Evolutionary conservation across 1,140 invertebrate genomes (phyloP).

Genomic region (Psix sp.): DNA sequence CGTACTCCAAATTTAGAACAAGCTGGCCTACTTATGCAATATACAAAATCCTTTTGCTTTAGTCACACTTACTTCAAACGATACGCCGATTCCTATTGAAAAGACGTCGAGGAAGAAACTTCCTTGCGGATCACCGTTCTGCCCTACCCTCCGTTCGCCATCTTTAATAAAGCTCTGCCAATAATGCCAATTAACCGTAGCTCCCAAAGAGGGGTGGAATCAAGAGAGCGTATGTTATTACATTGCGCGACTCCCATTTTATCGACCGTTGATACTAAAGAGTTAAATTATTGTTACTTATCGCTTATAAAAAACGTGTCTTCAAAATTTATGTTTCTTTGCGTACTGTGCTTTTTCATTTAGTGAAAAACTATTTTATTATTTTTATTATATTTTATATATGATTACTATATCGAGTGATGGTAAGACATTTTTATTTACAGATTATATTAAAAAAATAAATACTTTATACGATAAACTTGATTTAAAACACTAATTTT

Average conservation of each 20-base stretch:
- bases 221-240: slow-evolving; percentile 1
- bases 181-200: slow-evolving; percentile 53
- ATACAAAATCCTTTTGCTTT: slow-evolving; percentile 15
- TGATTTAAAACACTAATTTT: too few species aligned
- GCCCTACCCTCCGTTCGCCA: slow-evolving; percentile 73
- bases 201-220: slow-evolving; percentile 57
- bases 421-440: too few species aligned
- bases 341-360: too few species aligned
- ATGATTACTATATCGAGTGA: too few species aligned
- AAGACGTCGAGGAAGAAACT: slow-evolving; percentile 55
- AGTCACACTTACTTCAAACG: slow-evolving; percentile 40
- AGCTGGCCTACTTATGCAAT: slow-evolving; percentile 14
- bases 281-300: too few species aligned
- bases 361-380: too few species aligned
- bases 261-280: slow-evolving; percentile 51
- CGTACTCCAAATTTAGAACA: slow-evolving; percentile 18
- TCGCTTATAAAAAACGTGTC: too few species aligned
- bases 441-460: too few species aligned
- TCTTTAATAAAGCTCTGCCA: slow-evolving; percentile 68
- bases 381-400: too few species aligned
- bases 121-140: slow-evolving; percentile 60
- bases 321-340: too few species aligned
- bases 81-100: slow-evolving; percentile 13
- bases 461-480: too few species aligned
- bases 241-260: slow-evolving; percentile 21